Evolutionary conservation across 1,140 invertebrate species (phyloP).

Genomic region (Muscidifurax raptorellus): DNA sequence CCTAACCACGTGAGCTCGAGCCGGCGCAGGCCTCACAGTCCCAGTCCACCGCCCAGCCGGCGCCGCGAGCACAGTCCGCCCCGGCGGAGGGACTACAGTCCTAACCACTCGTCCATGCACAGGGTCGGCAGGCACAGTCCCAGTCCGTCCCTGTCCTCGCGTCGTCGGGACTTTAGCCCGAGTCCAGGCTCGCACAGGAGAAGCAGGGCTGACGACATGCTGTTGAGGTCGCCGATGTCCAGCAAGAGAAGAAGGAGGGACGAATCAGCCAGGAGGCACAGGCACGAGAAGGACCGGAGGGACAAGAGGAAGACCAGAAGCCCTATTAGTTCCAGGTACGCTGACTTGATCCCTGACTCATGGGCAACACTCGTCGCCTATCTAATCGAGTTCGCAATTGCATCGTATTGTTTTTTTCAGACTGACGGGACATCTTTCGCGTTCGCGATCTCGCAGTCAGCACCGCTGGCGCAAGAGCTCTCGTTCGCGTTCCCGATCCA

Average conservation of each 20-base stretch:
- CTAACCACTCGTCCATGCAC: constrained; percentile 59
- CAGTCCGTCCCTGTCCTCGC: constrained; percentile 60
- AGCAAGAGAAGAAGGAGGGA: constrained; percentile 71
- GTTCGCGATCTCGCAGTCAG: constrained; percentile 71
- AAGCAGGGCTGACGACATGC: constrained; percentile 57
- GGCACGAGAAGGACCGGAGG: constrained; percentile 71
- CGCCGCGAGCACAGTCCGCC: constrained; percentile 67
- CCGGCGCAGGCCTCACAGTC: constrained; percentile 68
- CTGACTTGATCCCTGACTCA: not conserved
- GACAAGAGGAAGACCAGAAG: constrained; percentile 71
- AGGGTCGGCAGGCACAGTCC: constrained; percentile 67
- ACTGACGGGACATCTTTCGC: constrained; percentile 58
- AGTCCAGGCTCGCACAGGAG: constrained; percentile 62
- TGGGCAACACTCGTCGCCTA: not conserved
- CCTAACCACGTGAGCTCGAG: constrained; percentile 56
- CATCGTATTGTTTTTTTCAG: not conserved
- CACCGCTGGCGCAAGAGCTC: constrained; percentile 69
- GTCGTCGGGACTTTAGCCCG: constrained; percentile 66
- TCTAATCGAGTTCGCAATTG: not conserved
- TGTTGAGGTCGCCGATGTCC: constrained; percentile 13
- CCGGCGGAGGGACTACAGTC: constrained; percentile 70
- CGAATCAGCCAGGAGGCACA: constrained; percentile 71
- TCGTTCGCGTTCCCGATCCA: constrained; percentile 69
- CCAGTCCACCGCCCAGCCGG: constrained; percentile 62
- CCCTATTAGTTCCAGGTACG: constrained; percentile 63